These are phyloP conservation scores for Samia ricini DNA, from an alignment of 1,140 invertebrate genomes.

Conservation along the genomic window DNA sequence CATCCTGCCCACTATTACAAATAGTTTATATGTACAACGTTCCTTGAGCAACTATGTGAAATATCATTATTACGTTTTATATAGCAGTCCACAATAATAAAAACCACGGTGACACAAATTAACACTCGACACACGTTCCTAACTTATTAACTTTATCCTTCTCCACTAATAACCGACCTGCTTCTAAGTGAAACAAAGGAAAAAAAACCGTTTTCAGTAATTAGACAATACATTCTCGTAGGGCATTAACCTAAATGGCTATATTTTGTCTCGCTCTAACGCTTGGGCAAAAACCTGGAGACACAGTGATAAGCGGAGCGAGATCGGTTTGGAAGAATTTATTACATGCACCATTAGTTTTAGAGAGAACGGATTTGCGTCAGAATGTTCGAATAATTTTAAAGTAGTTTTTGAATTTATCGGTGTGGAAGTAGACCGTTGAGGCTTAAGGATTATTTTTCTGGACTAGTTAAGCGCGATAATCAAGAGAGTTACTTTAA, in stretches of 20 bases:
- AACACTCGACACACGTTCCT: conserved; percentile 9
- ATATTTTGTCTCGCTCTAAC: conserved; percentile 30
- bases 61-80: too few species aligned
- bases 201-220: conserved; percentile 27
- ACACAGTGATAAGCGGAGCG: conserved; percentile 17
- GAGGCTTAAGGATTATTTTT: not conserved
- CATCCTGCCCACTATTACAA: too few species aligned
- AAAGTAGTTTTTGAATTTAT: conserved; percentile 1
- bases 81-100: not conserved
- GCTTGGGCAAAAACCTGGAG: conserved; percentile 23
- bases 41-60: too few species aligned
- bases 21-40: too few species aligned
- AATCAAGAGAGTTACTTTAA: not conserved
- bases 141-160: conserved; percentile 16
- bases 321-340: conserved; percentile 8
- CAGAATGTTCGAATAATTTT: not conserved
- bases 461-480: not conserved
- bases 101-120: not conserved
- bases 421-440: not conserved
- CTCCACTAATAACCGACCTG: conserved; percentile 12
- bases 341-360: conserved; percentile 9
- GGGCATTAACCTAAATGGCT: conserved; percentile 48
- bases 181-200: conserved; percentile 9
- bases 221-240: conserved; percentile 49
- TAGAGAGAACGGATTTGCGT: not conserved